Base-by-base conservation (phyloP, 1,140 invertebrate species). In the Drosophila melanica region DNA sequence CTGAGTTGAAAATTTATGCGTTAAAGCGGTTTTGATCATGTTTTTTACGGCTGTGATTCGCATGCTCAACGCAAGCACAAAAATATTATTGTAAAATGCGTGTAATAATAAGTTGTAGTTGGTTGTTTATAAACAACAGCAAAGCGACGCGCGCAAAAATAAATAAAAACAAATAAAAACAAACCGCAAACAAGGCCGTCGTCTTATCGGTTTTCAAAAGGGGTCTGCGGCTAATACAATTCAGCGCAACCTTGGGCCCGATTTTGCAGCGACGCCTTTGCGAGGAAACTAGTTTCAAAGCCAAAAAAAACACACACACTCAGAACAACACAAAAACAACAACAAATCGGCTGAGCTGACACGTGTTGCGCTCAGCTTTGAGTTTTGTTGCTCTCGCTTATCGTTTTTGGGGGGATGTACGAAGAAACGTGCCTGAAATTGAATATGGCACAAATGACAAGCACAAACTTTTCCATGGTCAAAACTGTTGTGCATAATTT, bases 211-310 rank as follows among this genome's bases (percentile, higher is more conserved):
- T 72, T 76, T 77, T 47, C 30, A 59, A 41, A 57, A 35, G 39
- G 68, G 69, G 44, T 65, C 11, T 44, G n/a, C 20, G 44, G 41
- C 18, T 27, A 35, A 59, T 23, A 66, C 50, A 72, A 67, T 58
- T 54, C 58, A 33, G 41, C 35, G 11, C 48, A 63, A 65, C 82
- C 82, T 79, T 87, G 82, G 50, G 75, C 72, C 62, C 65, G 72
- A 57, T 79, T 77, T 79, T 65, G 51, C 64, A 23, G 47, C 58
- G 55, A 76, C 79, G 75, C 77, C 76, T 69, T 73, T 74, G 81
- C 57, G n/a, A 20, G 37, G 44, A 65, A 86, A 86, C 82, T 82
- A 79, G 82, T 86, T 86, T 87, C 47, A 42, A 63, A 75, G 45
- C 51, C 33, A 78, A 54, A 39, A 62, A 53, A 54, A 55, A 73